Evolutionary conservation across 2,113 vertebrate species (phyloP).

Genomic region (Diadophis punctatus): DNA sequence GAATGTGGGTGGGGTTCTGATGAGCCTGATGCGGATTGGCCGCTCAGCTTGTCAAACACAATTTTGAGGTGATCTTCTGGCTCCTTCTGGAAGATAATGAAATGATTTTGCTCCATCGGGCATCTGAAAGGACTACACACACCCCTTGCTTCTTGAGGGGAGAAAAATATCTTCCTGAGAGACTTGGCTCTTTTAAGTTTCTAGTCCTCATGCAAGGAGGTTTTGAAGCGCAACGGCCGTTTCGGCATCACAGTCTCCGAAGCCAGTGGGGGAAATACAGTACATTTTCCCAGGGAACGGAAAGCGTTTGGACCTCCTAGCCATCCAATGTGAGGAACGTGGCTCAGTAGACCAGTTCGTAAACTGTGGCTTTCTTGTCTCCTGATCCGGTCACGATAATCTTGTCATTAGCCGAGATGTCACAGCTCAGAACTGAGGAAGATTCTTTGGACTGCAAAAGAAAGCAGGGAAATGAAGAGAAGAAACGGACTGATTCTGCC

Average conservation of each 20-base stretch:
- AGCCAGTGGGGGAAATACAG: not conserved
- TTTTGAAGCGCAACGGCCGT: not conserved
- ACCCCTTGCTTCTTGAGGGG: not conserved
- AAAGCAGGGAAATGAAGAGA: not conserved
- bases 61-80: not conserved
- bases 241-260: not conserved
- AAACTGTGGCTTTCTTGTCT: constrained; percentile 85
- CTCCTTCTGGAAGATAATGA: not conserved
- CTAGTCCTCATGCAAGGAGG: not conserved
- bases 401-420: constrained; percentile 80
- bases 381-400: constrained; percentile 83
- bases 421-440: constrained; percentile 80
- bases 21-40: not conserved
- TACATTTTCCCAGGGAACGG: not conserved
- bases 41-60: not conserved
- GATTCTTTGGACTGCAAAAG: constrained; percentile 80
- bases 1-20: no score
- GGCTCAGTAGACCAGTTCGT: constrained; percentile 83
- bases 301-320: not conserved
- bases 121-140: not conserved
- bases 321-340: not conserved
- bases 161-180: not conserved
- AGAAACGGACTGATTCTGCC: not conserved
- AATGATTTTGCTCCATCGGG: not conserved
- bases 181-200: not conserved